These are phyloP conservation scores for Lissonota sp. DNA, from an alignment of 2,888 invertebrate genomes.

Conservation along the genomic window DNA sequence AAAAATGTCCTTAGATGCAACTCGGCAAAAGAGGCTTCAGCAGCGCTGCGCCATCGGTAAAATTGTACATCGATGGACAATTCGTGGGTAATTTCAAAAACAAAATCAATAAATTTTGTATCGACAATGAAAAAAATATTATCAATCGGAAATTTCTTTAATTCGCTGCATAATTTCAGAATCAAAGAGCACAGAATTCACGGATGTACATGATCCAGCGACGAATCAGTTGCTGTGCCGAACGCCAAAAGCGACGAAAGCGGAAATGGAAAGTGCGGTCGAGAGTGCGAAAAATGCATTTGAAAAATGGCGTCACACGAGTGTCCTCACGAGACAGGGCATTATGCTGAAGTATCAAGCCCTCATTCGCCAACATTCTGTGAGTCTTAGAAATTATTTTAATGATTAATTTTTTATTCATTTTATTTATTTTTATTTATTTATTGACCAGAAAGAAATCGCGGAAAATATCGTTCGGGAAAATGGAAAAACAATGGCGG, in stretches of 20 bases:
- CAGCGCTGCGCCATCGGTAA: slow-evolving; percentile 90
- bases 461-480: slow-evolving; percentile 97
- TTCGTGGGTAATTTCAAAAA: slow-evolving; percentile 85
- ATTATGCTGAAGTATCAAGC: slow-evolving; percentile 91
- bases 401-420: background rate
- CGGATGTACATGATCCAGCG: slow-evolving; percentile 97
- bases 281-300: slow-evolving; percentile 92
- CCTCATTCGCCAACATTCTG: slow-evolving; percentile 79
- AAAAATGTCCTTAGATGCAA: slow-evolving; percentile 63
- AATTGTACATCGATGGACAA: slow-evolving; percentile 98
- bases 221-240: slow-evolving; percentile 92
- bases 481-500: slow-evolving; percentile 98
- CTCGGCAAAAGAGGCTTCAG: slow-evolving; percentile 84
- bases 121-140: slow-evolving; percentile 23
- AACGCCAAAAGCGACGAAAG: slow-evolving; percentile 95
- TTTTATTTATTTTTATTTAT: slow-evolving; percentile 22
- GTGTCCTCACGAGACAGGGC: slow-evolving; percentile 96
- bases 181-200: slow-evolving; percentile 96
- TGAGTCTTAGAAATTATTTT: slow-evolving; percentile 78
- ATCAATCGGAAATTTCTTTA: slow-evolving; percentile 5
- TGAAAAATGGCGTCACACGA: slow-evolving; percentile 94
- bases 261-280: slow-evolving; percentile 96
- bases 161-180: slow-evolving; percentile 85
- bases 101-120: slow-evolving; percentile 35
- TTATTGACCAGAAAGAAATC: slow-evolving; percentile 88